These are phyloP conservation scores for Lottia gigantea DNA, from an alignment of 2,888 invertebrate species.

Conservation along the genomic window DNA sequence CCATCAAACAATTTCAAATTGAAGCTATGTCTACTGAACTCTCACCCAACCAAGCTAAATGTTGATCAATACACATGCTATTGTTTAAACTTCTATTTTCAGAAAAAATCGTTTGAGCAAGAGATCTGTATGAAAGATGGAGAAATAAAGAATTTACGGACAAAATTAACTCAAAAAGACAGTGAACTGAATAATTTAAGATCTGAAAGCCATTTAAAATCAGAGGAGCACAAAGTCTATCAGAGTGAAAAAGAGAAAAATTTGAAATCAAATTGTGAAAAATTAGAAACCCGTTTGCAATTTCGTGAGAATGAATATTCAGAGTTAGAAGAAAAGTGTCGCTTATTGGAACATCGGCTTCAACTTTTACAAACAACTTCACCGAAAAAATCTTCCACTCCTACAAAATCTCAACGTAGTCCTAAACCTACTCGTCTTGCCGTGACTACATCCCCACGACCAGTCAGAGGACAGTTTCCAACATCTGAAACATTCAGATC, in stretches of 20 bases:
- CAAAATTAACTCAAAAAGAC: conserved; percentile 40
- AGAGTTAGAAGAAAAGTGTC: conserved; percentile 34
- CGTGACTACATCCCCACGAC: not conserved
- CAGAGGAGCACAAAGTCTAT: conserved; percentile 37
- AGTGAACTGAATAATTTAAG: conserved; percentile 40
- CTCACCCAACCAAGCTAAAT: too few species aligned
- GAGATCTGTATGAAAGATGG: conserved; percentile 49
- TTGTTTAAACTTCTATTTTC: conserved; percentile 13
- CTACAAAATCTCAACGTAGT: not conserved
- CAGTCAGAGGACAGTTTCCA: conserved; percentile 1
- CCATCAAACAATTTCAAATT: too few species aligned
- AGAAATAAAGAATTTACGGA: conserved; percentile 44
- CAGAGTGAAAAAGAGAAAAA: conserved; percentile 42
- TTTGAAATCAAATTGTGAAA: conserved; percentile 39
- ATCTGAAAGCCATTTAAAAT: conserved; percentile 37
- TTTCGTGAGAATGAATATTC: conserved; percentile 47
- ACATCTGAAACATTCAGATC: not conserved
- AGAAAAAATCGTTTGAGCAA: conserved; percentile 41
- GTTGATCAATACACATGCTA: too few species aligned
- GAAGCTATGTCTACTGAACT: too few species aligned
- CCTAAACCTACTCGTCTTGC: conserved; percentile 14
- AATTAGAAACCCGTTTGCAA: conserved; percentile 44
- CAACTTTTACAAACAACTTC: conserved; percentile 5
- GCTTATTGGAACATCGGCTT: conserved; percentile 34
- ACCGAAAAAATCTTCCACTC: not conserved